Evolutionary conservation across 2,797 vertebrate genomes (phyloP).

Genomic region (Delichon dasypus): DNA sequence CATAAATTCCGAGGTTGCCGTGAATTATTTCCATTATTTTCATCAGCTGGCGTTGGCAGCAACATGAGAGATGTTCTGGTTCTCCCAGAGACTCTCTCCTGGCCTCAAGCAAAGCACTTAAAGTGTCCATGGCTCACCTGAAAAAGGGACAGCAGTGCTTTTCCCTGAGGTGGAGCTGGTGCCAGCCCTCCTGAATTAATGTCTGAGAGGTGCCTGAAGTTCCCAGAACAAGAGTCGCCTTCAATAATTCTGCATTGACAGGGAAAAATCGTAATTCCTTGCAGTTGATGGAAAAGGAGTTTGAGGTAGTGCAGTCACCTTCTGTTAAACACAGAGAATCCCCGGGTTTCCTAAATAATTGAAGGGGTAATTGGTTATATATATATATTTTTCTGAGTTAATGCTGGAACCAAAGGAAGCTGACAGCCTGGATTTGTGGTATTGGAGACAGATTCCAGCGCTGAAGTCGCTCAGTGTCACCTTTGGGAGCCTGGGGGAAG

Average conservation of each 20-base stretch:
- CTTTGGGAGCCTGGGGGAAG: background rate
- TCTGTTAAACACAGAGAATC: background rate
- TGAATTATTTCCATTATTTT: conserved; percentile 34
- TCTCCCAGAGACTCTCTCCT: background rate
- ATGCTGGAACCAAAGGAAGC: background rate
- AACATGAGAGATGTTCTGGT: background rate
- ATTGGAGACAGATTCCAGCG: background rate
- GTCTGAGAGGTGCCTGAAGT: background rate
- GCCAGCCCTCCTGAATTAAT: background rate
- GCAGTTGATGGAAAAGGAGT: background rate
- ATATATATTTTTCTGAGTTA: background rate
- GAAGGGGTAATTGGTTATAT: background rate
- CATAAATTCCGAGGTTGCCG: background rate
- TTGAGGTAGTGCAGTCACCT: background rate
- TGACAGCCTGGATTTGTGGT: background rate
- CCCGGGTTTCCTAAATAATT: background rate
- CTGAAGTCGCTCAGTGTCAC: background rate
- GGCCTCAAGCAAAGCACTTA: background rate
- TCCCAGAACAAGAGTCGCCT: background rate
- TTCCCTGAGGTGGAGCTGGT: background rate
- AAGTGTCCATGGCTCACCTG: background rate
- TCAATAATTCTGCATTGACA: background rate
- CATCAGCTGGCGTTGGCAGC: background rate
- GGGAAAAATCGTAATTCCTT: background rate
- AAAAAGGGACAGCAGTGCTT: background rate